Evolutionary conservation across 2,888 invertebrate genomes (phyloP).

Genomic region (Apotomis capreana): DNA sequence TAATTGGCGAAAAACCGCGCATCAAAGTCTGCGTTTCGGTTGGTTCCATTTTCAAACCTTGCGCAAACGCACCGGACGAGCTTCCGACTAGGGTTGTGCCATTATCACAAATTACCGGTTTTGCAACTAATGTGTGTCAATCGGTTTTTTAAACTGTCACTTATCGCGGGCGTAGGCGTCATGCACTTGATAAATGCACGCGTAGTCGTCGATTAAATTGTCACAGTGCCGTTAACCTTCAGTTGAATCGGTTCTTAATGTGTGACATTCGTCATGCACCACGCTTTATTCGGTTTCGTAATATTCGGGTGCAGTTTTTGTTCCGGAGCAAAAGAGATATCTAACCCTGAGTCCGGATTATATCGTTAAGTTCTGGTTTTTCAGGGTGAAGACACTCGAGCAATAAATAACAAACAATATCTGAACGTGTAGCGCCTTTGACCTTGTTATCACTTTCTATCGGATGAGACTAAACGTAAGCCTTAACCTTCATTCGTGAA

Average conservation of each 20-base stretch:
- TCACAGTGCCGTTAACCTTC: constrained; percentile 36
- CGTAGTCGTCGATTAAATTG: constrained; percentile 36
- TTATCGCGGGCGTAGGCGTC: constrained; percentile 34
- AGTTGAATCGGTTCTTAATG: constrained; percentile 34
- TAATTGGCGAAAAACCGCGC: background rate
- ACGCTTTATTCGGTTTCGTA: constrained; percentile 29
- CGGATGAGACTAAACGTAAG: background rate
- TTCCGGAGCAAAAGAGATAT: constrained; percentile 12
- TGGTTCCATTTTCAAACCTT: constrained; percentile 40
- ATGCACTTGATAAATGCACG: constrained; percentile 33
- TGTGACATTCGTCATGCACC: constrained; percentile 28
- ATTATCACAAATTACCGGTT: constrained; percentile 37
- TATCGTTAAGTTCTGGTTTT: background rate
- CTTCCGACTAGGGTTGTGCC: constrained; percentile 51
- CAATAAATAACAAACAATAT: background rate
- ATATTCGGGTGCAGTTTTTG: constrained; percentile 33
- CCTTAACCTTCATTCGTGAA: background rate
- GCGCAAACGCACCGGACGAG: constrained; percentile 50
- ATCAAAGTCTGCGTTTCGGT: constrained; percentile 13
- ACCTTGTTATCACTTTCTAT: constrained; percentile 28
- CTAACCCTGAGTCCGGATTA: constrained; percentile 21
- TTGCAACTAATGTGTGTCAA: constrained; percentile 36
- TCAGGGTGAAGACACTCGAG: constrained; percentile 14
- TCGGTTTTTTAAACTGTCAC: constrained; percentile 37
- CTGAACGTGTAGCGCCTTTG: background rate